Evolutionary conservation across 1,140 invertebrate genomes (phyloP).

Genomic region (Asobara japonica): DNA sequence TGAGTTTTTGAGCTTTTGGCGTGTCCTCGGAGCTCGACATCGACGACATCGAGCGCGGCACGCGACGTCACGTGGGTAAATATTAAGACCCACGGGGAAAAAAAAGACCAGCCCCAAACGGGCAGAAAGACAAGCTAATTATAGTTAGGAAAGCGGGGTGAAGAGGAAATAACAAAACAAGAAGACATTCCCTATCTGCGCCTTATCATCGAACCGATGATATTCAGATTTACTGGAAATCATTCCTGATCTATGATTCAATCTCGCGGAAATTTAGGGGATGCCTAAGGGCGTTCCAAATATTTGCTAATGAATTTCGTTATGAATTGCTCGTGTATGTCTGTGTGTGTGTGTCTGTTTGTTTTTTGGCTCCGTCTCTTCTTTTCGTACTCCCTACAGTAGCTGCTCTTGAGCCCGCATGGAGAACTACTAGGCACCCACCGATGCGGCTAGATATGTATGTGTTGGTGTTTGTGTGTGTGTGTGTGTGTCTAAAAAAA

Average conservation of each 20-base stretch:
- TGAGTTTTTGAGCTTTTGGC: slow-evolving; percentile 20
- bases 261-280: not conserved
- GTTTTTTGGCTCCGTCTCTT: too few species aligned
- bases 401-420: too few species aligned
- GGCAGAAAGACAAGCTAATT: not conserved
- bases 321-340: too few species aligned
- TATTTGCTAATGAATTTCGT: too few species aligned
- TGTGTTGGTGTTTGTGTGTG: too few species aligned
- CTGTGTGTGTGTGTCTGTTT: too few species aligned
- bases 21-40: slow-evolving; percentile 9
- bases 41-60: slow-evolving; percentile 28
- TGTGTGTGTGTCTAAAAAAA: too few species aligned
- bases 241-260: not conserved
- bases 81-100: slow-evolving; percentile 11
- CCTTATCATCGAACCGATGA: not conserved
- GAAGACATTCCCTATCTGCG: not conserved
- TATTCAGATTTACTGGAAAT: slow-evolving; percentile 1
- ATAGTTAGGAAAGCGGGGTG: not conserved
- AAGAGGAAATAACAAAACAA: not conserved
- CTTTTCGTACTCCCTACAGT: too few species aligned
- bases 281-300: too few species aligned
- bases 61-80: slow-evolving; percentile 33
- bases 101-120: not conserved
- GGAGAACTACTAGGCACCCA: too few species aligned
- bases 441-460: too few species aligned